phyloP scores from a whole-genome alignment of 1,140 invertebrate genomes.

The Drosophila suzukii region DNA sequence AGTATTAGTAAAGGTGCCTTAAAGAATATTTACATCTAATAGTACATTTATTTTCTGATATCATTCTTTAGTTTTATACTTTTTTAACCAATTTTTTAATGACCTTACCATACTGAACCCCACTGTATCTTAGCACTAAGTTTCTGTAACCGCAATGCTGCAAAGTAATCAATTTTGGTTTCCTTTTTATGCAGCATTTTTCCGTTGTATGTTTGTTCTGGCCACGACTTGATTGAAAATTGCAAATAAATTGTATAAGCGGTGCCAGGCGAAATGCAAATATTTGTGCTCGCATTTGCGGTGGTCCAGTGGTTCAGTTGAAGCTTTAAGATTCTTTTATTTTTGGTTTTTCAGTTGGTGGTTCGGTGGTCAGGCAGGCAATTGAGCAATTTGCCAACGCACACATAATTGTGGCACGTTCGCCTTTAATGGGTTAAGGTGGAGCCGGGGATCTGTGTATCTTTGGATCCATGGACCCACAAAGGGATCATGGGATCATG shows the following conservation, averaged over 20 bases:
- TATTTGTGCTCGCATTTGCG: constrained; percentile 54
- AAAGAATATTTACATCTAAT: too few species aligned
- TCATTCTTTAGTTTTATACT: not conserved
- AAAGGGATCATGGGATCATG: constrained; percentile 8
- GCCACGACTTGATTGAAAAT: constrained; percentile 82
- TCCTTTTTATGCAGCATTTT: constrained; percentile 4
- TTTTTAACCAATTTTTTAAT: too few species aligned
- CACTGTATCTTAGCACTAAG: constrained; percentile 8
- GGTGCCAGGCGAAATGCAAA: constrained; percentile 72
- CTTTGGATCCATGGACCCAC: not conserved
- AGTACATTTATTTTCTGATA: not conserved
- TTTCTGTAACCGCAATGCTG: constrained; percentile 44
- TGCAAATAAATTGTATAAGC: constrained; percentile 82
- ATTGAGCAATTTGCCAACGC: constrained; percentile 78
- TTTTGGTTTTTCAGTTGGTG: not conserved
- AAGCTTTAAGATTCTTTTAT: not conserved
- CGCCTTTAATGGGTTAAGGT: constrained; percentile 74
- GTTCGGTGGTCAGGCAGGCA: constrained; percentile 27
- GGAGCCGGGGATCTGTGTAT: constrained; percentile 28
- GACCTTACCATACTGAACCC: constrained; percentile 6
- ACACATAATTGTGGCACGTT: constrained; percentile 81
- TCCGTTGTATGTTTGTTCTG: constrained; percentile 50
- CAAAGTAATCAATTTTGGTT: constrained; percentile 69
- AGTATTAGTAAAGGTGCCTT: too few species aligned
- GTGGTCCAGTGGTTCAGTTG: constrained; percentile 37